A percentile compares a stretch with the other conserved stretches of the same genome.
Conservation (phyloP, 2,113 vertebrate species). For the Cacatua alba region DNA sequence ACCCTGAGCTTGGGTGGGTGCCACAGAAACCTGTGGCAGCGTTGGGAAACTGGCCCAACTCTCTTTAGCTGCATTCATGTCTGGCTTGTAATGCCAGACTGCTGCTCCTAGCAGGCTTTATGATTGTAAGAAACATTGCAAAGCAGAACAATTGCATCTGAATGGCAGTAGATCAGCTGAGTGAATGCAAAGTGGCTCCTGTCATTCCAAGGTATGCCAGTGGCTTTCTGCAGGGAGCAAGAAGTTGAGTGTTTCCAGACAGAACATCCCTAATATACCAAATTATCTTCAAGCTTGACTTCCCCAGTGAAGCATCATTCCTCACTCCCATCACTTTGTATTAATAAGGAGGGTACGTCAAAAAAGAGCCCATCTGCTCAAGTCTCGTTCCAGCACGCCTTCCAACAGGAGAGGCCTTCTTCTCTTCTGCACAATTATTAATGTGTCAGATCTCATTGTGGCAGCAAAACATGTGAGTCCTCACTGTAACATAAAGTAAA, state of each 20-base stretch:
- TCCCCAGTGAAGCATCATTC: conserved; percentile 18
- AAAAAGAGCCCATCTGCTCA: conserved; percentile 44
- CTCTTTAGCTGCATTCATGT: not conserved
- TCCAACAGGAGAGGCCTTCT: not conserved
- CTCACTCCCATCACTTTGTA: conserved; percentile 2
- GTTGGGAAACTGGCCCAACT: not conserved
- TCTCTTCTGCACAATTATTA: not conserved
- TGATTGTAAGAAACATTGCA: not conserved
- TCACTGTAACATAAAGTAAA: not conserved
- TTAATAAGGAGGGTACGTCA: not conserved
- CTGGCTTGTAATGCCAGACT: not conserved
- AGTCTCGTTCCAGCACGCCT: not conserved
- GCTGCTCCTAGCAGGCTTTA: not conserved
- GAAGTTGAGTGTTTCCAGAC: not conserved
- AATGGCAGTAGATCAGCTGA: not conserved
- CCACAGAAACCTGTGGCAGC: not conserved
- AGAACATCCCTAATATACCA: not conserved
- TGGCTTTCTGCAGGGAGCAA: not conserved
- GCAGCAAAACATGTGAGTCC: not conserved
- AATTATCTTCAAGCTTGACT: conserved; percentile 44
- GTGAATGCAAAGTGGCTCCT: conserved; percentile 22
- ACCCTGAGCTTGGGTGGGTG: not conserved
- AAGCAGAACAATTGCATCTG: conserved; percentile 10
- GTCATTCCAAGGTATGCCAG: not conserved
- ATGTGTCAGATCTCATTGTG: not conserved